These are phyloP conservation scores for Gastracanthus pulcherrimus DNA, from an alignment of 2,888 invertebrate species.

Conservation along the genomic window DNA sequence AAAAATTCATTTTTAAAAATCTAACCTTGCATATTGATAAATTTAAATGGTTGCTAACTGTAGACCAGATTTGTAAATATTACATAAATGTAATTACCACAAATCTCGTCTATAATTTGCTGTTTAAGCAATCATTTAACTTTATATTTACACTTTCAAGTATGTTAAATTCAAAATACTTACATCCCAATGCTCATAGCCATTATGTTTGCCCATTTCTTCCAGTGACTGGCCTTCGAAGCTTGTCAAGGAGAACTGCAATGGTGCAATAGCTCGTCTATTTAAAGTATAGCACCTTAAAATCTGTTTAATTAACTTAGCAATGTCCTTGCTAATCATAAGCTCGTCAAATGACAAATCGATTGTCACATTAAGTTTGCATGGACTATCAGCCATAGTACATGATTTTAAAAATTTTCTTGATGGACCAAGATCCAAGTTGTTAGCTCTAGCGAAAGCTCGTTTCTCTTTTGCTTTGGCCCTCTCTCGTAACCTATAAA, in stretches of 20 bases:
- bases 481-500: slow-evolving; percentile 82
- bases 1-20: no score
- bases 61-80: no score
- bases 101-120: no score
- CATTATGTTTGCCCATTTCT: slow-evolving; percentile 89
- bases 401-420: slow-evolving; percentile 88
- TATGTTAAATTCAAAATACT: slow-evolving; percentile 71
- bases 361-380: slow-evolving; percentile 86
- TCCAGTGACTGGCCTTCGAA: slow-evolving; percentile 86
- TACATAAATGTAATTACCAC: no score
- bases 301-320: slow-evolving; percentile 93
- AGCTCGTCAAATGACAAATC: slow-evolving; percentile 94
- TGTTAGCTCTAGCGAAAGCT: slow-evolving; percentile 84
- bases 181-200: slow-evolving; percentile 96
- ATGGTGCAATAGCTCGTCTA: slow-evolving; percentile 87
- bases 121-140: not conserved
- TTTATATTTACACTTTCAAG: not conserved
- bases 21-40: no score
- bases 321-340: slow-evolving; percentile 94
- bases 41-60: no score
- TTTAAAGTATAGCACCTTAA: slow-evolving; percentile 94
- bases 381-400: slow-evolving; percentile 84
- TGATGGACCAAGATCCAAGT: slow-evolving; percentile 86
- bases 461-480: slow-evolving; percentile 85
- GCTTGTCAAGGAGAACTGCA: slow-evolving; percentile 91